phyloP scores from a whole-genome alignment of 2,113 vertebrate species.

The Ahaetulla prasina region DNA sequence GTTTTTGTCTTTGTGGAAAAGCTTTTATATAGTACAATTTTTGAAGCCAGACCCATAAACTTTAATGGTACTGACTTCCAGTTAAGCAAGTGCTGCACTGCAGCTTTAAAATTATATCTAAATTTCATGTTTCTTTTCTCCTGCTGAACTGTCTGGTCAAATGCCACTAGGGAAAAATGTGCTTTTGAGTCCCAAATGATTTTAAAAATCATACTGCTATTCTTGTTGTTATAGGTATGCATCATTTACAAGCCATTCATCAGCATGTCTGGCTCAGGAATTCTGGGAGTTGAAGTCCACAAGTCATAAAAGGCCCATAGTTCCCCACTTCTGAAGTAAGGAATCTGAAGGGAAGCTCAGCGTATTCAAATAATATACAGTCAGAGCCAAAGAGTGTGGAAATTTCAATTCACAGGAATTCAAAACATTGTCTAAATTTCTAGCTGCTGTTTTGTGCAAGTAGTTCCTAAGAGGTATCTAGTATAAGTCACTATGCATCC shows the following conservation, averaged over 20 bases:
- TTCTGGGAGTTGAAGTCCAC: too few species aligned
- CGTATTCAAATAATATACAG: background rate
- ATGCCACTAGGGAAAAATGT: background rate
- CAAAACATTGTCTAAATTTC: background rate
- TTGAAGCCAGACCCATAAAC: background rate
- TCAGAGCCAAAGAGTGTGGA: background rate
- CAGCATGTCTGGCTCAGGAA: too few species aligned
- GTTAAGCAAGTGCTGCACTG: background rate
- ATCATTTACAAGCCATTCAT: background rate
- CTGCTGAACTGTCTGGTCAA: background rate
- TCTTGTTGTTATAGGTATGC: background rate
- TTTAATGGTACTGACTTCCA: background rate
- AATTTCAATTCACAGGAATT: background rate
- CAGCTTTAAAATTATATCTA: background rate
- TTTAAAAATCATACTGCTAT: background rate
- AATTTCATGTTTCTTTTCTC: background rate
- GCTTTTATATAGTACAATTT: background rate
- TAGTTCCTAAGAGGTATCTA: background rate
- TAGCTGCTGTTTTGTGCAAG: background rate
- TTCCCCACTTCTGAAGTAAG: background rate
- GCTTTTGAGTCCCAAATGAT: background rate
- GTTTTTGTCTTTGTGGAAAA: background rate
- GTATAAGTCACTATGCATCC: background rate
- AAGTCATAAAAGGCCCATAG: too few species aligned
- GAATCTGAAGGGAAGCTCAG: background rate